Percentiles rank a stretch among this genome's conserved stretches.
Conservation (phyloP, 2,797 vertebrate genomes). For the Pseudomugil gertrudae region DNA sequence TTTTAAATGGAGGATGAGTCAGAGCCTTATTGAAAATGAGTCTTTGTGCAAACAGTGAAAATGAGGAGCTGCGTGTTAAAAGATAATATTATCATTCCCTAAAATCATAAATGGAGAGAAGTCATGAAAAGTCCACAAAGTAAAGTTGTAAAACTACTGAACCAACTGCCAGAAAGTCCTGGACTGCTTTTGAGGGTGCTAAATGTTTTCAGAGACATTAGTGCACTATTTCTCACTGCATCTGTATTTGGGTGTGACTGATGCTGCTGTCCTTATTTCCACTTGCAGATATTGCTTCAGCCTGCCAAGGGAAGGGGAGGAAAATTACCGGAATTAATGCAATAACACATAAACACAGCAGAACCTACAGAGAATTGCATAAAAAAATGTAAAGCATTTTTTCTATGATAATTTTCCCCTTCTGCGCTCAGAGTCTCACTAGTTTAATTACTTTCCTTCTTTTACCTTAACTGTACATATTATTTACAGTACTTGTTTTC, state of each 20-base stretch:
- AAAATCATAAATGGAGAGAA: conserved; percentile 14
- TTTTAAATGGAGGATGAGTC: conserved; percentile 47
- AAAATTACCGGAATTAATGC: conserved; percentile 36
- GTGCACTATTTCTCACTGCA: conserved; percentile 9
- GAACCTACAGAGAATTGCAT: conserved; percentile 11
- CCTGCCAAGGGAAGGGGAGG: conserved; percentile 12
- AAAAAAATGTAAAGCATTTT: conserved; percentile 12
- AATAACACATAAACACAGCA: conserved; percentile 18
- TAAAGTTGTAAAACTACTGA: conserved; percentile 15
- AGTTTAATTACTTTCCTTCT: too few species aligned
- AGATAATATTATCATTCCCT: conserved; percentile 30
- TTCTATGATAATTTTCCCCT: conserved; percentile 10
- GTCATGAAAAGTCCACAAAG: not conserved
- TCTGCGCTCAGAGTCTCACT: conserved; percentile 24
- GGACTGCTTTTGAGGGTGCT: conserved; percentile 3
- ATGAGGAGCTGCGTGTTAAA: conserved; percentile 31
- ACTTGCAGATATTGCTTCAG: conserved; percentile 6
- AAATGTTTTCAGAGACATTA: not conserved
- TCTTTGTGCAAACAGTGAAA: conserved; percentile 28
- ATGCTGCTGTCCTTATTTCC: conserved; percentile 23
- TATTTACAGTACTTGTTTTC: not conserved
- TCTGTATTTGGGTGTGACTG: conserved; percentile 13
- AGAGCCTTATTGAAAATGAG: conserved; percentile 34
- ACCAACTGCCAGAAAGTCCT: conserved; percentile 12
- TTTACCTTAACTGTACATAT: not conserved